Percentiles rank a stretch among this genome's conserved stretches.
Conservation (phyloP, 2,888 invertebrate species). For the Isotomurus palustris region DNA sequence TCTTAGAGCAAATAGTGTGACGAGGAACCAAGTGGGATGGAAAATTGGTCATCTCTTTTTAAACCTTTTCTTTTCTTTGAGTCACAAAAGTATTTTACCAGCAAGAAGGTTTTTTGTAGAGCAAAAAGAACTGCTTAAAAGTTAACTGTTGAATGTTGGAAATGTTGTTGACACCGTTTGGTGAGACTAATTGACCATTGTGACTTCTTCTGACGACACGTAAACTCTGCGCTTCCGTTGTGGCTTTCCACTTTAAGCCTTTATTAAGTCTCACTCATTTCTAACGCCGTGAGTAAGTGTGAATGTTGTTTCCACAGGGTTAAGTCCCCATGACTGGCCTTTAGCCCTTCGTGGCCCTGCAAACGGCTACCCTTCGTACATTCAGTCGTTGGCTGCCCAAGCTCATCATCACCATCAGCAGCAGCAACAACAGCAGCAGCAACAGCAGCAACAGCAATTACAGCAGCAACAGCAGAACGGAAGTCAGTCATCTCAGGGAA, state of each 20-base stretch:
- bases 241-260: too few species aligned
- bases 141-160: not conserved
- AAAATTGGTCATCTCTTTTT: conserved; percentile 69
- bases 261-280: not conserved
- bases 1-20: conserved; percentile 78
- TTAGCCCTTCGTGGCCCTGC: conserved; percentile 35
- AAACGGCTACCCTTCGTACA: conserved; percentile 40
- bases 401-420: conserved; percentile 56
- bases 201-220: too few species aligned
- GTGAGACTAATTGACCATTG: conserved; percentile 2
- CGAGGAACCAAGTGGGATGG: conserved; percentile 87
- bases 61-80: not conserved
- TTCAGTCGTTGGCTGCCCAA: conserved; percentile 37
- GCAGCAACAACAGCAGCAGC: conserved; percentile 51
- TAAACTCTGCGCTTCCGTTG: too few species aligned
- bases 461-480: conserved; percentile 9
- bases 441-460: conserved; percentile 1
- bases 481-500: not conserved
- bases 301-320: conserved; percentile 21
- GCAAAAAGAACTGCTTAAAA: not conserved
- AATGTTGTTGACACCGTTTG: conserved; percentile 9
- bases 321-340: conserved; percentile 44
- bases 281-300: not conserved
- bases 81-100: too few species aligned
- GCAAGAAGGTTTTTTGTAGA: not conserved